Evolutionary conservation across 2,113 vertebrate genomes (phyloP).

Genomic region (Tyto alba): DNA sequence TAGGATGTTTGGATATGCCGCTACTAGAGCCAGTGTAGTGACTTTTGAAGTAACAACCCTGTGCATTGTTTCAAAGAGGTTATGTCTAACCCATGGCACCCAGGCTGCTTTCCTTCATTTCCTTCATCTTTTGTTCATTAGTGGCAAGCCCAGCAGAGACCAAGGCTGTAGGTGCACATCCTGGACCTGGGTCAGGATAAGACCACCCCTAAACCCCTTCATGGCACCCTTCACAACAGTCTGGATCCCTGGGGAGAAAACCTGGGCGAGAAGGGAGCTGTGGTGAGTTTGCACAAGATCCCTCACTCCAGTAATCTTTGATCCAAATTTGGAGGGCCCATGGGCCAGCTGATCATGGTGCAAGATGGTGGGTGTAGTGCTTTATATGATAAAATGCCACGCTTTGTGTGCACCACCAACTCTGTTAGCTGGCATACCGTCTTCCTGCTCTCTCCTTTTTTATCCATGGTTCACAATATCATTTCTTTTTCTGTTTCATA

Average conservation of each 20-base stretch:
- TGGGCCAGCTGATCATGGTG: neutral
- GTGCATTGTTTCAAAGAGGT: neutral
- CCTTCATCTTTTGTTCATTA: neutral
- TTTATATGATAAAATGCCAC: rapidly evolving
- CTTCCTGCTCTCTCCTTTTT: neutral
- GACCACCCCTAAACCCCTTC: neutral
- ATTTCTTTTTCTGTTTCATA: neutral
- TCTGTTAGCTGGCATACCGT: neutral
- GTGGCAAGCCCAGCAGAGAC: neutral
- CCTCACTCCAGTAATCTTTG: neutral
- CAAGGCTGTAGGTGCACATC: neutral
- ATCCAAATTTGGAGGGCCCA: too few relatives aligned
- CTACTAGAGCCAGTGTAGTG: neutral
- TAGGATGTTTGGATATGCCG: neutral
- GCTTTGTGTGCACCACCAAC: too few relatives aligned
- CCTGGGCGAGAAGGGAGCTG: neutral
- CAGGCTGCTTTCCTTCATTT: neutral
- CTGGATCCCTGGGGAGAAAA: neutral
- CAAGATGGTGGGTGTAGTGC: too few relatives aligned
- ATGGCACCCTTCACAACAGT: neutral
- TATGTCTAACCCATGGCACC: neutral
- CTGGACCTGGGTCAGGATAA: neutral
- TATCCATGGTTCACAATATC: neutral
- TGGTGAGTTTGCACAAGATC: neutral
- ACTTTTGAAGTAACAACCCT: neutral